phyloP scores from a whole-genome alignment of 2,888 invertebrate species.

The Branchipolynoe longqiensis region DNA sequence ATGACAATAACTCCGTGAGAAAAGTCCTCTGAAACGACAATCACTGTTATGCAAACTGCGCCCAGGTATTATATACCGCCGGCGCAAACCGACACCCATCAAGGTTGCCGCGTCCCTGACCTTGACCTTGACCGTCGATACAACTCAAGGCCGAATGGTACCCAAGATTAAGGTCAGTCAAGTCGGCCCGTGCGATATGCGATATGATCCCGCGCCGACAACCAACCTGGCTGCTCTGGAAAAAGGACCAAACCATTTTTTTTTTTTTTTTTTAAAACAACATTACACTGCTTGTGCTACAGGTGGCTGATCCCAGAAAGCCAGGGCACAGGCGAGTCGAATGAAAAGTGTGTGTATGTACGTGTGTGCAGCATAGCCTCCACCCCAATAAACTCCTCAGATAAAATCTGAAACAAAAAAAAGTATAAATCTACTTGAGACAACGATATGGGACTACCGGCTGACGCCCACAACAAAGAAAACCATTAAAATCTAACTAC shows the following conservation, averaged over 20 bases:
- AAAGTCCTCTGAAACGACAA: slow-evolving; percentile 49
- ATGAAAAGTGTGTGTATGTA: slow-evolving; percentile 49
- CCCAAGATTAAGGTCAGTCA: slow-evolving; percentile 1
- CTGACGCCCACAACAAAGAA: slow-evolving; percentile 4
- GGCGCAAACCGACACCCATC: slow-evolving; percentile 9
- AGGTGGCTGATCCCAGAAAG: slow-evolving; percentile 50
- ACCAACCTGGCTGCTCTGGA: slow-evolving; percentile 45
- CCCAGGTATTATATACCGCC: slow-evolving; percentile 27
- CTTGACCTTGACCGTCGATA: slow-evolving; percentile 19
- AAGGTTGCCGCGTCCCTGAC: slow-evolving; percentile 35
- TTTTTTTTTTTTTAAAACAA: too few relatives aligned
- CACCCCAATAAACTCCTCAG: slow-evolving; percentile 53
- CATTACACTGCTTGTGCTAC: slow-evolving; percentile 39
- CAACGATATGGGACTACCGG: slow-evolving; percentile 18
- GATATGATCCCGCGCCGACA: neutral
- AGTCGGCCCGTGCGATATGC: neutral
- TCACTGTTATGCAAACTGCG: slow-evolving; percentile 1
- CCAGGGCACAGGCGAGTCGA: slow-evolving; percentile 52
- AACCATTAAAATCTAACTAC: too few relatives aligned
- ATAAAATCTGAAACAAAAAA: slow-evolving; percentile 56
- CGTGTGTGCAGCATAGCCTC: slow-evolving; percentile 39
- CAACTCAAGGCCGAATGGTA: slow-evolving; percentile 27
- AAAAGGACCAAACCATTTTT: slow-evolving; percentile 49
- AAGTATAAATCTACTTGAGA: slow-evolving; percentile 51
- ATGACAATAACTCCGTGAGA: slow-evolving; percentile 13